Evolutionary conservation across 2,888 invertebrate genomes (phyloP).

Genomic region (Trissolcus brochymenae): DNA sequence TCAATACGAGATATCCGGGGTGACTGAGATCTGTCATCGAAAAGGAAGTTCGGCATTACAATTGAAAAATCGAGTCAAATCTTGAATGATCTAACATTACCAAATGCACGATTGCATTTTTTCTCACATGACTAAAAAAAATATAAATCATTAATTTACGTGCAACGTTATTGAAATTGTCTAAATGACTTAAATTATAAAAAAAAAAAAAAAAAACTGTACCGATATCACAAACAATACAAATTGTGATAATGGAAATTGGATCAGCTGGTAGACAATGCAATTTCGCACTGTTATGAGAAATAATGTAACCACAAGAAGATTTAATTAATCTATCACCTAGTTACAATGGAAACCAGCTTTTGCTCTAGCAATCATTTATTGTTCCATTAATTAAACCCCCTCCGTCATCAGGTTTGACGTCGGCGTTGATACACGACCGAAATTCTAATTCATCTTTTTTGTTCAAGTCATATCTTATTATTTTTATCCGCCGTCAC

Average conservation of each 20-base stretch:
- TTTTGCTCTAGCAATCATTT: neutral
- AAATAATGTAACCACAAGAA: conserved; percentile 11
- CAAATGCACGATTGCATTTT: neutral
- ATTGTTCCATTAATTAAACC: too few species aligned
- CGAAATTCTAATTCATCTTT: neutral
- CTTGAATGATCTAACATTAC: neutral
- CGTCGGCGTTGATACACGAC: neutral
- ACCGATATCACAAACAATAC: too few species aligned
- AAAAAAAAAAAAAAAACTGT: too few species aligned
- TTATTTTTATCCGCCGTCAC: conserved; percentile 66
- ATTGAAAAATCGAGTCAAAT: conserved; percentile 41
- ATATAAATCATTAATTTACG: too few species aligned
- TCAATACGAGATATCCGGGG: conserved; percentile 74
- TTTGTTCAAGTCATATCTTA: conserved; percentile 41
- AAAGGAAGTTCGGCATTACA: conserved; percentile 67
- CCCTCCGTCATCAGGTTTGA: neutral
- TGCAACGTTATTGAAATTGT: too few species aligned
- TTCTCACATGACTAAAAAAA: neutral
- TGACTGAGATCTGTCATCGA: conserved; percentile 65
- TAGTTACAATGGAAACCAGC: conserved; percentile 1
- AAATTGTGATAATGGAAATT: too few species aligned
- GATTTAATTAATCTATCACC: conserved; percentile 27
- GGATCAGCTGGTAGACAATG: too few species aligned
- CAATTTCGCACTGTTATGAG: conserved; percentile 19
- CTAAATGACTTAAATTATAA: too few species aligned